Percentiles rank a stretch among this genome's conserved stretches.
Conservation (phyloP, 2,113 vertebrate species). For the Echinops telfairi region DNA sequence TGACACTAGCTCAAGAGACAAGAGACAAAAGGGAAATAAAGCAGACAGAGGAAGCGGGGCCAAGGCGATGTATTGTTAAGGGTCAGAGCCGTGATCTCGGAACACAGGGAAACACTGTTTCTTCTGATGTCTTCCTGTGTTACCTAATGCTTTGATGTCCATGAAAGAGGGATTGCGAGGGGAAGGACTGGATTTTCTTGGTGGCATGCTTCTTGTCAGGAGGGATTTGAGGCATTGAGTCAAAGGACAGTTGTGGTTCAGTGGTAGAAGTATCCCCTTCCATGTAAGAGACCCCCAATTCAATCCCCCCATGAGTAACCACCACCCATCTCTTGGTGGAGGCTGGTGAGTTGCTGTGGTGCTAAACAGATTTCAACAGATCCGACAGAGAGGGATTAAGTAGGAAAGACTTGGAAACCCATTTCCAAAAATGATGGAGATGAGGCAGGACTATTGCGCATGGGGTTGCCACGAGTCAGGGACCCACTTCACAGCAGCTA, state of each 20-base stretch:
- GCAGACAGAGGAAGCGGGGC: not conserved
- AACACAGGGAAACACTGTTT: constrained; percentile 11
- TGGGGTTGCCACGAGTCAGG: not conserved
- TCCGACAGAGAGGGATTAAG: not conserved
- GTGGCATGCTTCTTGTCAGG: not conserved
- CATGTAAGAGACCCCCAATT: not conserved
- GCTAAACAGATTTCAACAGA: not conserved
- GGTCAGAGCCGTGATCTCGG: constrained; percentile 24
- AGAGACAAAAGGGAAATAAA: constrained; percentile 34
- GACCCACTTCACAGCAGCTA: not conserved
- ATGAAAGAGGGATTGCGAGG: constrained; percentile 13
- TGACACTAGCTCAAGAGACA: constrained; percentile 30
- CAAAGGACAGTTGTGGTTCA: not conserved
- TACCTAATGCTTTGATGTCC: not conserved
- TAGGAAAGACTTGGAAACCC: not conserved
- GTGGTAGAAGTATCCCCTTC: not conserved
- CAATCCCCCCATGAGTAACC: not conserved
- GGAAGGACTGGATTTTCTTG: not conserved
- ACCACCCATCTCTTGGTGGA: not conserved
- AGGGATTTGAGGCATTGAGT: constrained; percentile 21
- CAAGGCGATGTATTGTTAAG: constrained; percentile 2
- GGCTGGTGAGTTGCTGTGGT: not conserved
- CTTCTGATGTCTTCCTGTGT: constrained; percentile 2
- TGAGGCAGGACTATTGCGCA: not conserved
- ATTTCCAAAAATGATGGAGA: not conserved